Evolutionary conservation across 2,113 vertebrate species (phyloP).

Genomic region (Tupaia chinensis): DNA sequence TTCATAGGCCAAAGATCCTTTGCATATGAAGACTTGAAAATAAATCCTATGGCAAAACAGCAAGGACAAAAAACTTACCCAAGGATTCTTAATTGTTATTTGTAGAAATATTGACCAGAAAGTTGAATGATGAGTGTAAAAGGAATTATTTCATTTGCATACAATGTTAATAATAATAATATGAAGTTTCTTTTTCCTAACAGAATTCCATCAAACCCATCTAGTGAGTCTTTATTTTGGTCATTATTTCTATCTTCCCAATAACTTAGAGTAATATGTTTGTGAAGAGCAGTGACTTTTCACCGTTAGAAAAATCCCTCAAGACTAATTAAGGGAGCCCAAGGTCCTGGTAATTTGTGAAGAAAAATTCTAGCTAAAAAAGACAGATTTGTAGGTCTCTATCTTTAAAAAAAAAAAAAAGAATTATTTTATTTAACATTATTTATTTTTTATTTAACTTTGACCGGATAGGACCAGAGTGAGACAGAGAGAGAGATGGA

Average conservation of each 20-base stretch:
- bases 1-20: neutral
- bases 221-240: neutral
- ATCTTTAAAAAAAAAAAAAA: neutral
- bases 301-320: neutral
- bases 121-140: neutral
- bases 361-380: neutral
- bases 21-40: conserved; percentile 31
- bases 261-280: neutral
- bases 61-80: neutral
- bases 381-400: neutral
- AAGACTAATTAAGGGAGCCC: neutral
- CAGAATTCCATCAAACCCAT: conserved; percentile 8
- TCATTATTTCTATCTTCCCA: conserved; percentile 3
- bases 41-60: neutral
- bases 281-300: neutral
- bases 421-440: too few species aligned
- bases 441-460: too few species aligned
- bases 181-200: neutral
- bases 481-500: too few species aligned
- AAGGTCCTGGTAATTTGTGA: neutral
- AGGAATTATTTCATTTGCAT: neutral
- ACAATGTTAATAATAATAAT: neutral
- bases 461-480: too few species aligned
- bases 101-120: conserved; percentile 14
- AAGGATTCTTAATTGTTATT: conserved; percentile 22